Conservation (phyloP, 64 coral and sea anemone genomes). For the Platygyra sinensis region DNA sequence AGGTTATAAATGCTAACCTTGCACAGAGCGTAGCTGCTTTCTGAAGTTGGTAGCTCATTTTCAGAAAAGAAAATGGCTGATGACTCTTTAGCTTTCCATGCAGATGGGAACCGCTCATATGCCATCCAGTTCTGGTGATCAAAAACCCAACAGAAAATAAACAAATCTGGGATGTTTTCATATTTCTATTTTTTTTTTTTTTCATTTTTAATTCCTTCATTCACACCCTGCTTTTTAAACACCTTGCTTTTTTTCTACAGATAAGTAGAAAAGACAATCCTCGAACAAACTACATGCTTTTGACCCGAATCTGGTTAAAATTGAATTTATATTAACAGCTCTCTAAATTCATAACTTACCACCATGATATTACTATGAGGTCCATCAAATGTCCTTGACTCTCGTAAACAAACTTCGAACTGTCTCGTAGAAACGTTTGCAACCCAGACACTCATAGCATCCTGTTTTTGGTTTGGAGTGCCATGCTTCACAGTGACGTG, state of each 20-base stretch:
- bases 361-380: not conserved
- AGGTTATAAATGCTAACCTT: not conserved
- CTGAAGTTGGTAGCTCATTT: not conserved
- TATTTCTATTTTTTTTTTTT: not conserved
- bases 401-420: constrained; percentile 10
- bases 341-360: not conserved
- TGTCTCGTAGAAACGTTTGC: not conserved
- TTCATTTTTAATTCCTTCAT: not conserved
- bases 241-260: too few species aligned
- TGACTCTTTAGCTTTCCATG: not conserved
- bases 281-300: not conserved
- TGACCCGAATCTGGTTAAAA: not conserved
- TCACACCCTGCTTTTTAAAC: too few species aligned
- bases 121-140: constrained; percentile 32
- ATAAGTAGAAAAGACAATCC: not conserved
- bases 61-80: not conserved
- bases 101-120: not conserved
- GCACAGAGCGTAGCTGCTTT: not conserved
- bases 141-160: not conserved
- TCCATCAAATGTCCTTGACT: constrained; percentile 27
- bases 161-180: too few species aligned
- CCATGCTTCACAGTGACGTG: constrained; percentile 1
- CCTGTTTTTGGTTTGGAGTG: constrained; percentile 3
- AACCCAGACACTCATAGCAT: constrained; percentile 22
- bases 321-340: not conserved